Evolutionary conservation across 1,140 invertebrate species (phyloP).

Genomic region (fruit fly (Drosophila melanogaster)): Release_6_plus_ISO1_MT NT_033779.5:10653001-10653500

Average conservation of each 20-base stretch:
- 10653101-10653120: slow-evolving; percentile 5
- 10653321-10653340: no score
- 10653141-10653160: background rate
- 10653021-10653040: background rate
- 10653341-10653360: no score
- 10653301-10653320: no score
- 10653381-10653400: no score
- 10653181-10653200: no score
- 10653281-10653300: slow-evolving; percentile 10
- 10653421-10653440: background rate
- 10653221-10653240: background rate
- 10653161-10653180: background rate
- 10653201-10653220: background rate
- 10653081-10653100: background rate
- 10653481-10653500: slow-evolving; percentile 59
- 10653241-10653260: background rate
- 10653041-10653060: background rate
- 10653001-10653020: background rate
- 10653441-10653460: background rate
- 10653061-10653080: background rate
- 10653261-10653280: background rate
- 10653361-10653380: no score
- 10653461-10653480: slow-evolving; percentile 31
- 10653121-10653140: slow-evolving; percentile 18
- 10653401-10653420: background rate